Percentiles rank a stretch among this genome's conserved stretches.
Evolutionary conservation across 2,113 vertebrate genomes (phyloP).

Genomic region (Paralichthys olivaceus): DNA sequence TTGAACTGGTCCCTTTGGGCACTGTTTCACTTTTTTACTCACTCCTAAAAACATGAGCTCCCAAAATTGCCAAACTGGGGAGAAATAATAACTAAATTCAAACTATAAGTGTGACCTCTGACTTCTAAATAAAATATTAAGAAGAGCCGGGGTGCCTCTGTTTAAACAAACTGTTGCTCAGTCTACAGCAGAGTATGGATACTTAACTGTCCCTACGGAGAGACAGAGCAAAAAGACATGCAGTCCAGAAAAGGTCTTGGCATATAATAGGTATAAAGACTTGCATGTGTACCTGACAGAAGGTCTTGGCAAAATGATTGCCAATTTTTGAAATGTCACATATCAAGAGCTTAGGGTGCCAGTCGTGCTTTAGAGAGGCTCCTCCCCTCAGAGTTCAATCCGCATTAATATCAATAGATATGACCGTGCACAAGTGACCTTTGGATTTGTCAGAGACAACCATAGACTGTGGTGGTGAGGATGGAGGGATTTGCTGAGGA

Average conservation of each 20-base stretch:
- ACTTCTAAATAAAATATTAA: too few species aligned
- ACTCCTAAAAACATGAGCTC: too few species aligned
- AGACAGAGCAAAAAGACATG: too few species aligned
- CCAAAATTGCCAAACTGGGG: too few species aligned
- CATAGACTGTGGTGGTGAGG: neutral
- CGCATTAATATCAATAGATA: conserved; percentile 8
- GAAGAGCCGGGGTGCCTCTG: too few species aligned
- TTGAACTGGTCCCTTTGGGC: too few species aligned
- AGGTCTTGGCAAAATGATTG: conserved; percentile 22
- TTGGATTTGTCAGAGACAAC: conserved; percentile 26
- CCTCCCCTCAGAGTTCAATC: neutral
- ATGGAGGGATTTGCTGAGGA: neutral
- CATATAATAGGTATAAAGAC: conserved; percentile 5
- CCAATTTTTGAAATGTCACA: conserved; percentile 43
- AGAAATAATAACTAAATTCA: too few species aligned
- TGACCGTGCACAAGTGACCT: conserved; percentile 6
- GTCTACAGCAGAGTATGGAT: too few species aligned
- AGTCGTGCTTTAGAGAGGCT: conserved; percentile 10
- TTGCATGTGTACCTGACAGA: neutral
- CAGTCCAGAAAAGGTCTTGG: conserved; percentile 1
- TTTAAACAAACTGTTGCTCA: neutral
- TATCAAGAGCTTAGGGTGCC: conserved; percentile 15
- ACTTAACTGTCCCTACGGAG: too few species aligned
- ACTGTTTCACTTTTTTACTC: too few species aligned
- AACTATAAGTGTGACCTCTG: too few species aligned